These are phyloP conservation scores for Chromoteleia sp. DNA, from an alignment of 2,888 invertebrate species.

Conservation along the genomic window DNA sequence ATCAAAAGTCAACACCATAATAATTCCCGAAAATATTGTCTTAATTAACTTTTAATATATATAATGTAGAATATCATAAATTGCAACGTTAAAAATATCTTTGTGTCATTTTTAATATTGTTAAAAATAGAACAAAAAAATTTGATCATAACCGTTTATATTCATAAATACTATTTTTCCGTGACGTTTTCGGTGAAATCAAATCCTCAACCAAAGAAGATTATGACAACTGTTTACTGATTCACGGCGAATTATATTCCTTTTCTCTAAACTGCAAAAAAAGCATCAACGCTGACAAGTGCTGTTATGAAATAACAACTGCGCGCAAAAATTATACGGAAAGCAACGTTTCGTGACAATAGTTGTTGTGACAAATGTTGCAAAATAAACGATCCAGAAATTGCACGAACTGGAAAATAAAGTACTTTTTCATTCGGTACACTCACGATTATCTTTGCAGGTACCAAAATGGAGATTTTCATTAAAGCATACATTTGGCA, in stretches of 20 bases:
- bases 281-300: conserved; percentile 15
- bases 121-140: too few relatives aligned
- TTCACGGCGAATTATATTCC: conserved; percentile 14
- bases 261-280: conserved; percentile 15
- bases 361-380: conserved; percentile 26
- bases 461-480: neutral
- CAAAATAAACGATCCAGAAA: conserved; percentile 14
- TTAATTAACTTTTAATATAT: conserved; percentile 1
- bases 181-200: conserved; percentile 13
- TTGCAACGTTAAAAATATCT: too few relatives aligned
- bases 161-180: too few relatives aligned
- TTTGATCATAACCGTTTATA: too few relatives aligned
- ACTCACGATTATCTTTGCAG: neutral
- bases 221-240: conserved; percentile 14
- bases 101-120: too few relatives aligned
- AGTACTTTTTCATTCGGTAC: neutral
- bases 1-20: conserved; percentile 43
- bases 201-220: conserved; percentile 14
- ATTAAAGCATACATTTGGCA: neutral
- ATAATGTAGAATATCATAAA: too few relatives aligned
- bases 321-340: conserved; percentile 36
- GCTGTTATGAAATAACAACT: conserved; percentile 17
- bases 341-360: conserved; percentile 28
- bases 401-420: conserved; percentile 6
- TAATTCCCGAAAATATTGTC: neutral